phyloP scores from a whole-genome alignment of 2,888 invertebrate genomes.

The Andrena camellia region DNA sequence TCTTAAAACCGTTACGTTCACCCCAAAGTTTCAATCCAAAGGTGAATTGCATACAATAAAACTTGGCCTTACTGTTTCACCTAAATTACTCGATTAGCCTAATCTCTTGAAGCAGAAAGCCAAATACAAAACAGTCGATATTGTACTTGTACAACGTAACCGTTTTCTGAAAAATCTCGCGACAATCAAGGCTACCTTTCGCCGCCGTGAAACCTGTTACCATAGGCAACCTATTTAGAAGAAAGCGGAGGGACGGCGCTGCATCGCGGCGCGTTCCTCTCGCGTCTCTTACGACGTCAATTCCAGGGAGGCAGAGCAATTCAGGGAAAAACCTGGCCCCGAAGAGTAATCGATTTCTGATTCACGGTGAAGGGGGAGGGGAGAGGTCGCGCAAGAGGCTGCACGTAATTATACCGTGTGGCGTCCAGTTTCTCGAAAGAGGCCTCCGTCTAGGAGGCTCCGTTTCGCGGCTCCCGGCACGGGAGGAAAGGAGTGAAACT shows the following conservation, averaged over 20 bases:
- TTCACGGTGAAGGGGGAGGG: slow-evolving; percentile 32
- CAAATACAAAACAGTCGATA: no score
- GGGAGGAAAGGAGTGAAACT: slow-evolving; percentile 57
- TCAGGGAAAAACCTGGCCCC: slow-evolving; percentile 42
- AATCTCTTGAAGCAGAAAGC: no score
- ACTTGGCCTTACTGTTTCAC: no score
- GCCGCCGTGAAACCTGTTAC: no score
- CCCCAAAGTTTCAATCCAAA: no score
- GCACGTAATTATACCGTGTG: slow-evolving; percentile 61
- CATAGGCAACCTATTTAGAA: not conserved
- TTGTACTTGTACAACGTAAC: no score
- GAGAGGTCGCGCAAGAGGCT: slow-evolving; percentile 53
- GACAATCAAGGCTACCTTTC: no score
- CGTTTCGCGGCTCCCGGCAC: slow-evolving; percentile 46
- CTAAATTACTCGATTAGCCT: no score
- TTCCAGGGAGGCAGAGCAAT: slow-evolving; percentile 19
- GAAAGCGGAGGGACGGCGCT: not conserved
- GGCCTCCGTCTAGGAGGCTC: slow-evolving; percentile 46
- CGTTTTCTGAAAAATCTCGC: no score
- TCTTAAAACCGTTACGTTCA: no score
- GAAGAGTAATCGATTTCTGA: slow-evolving; percentile 56
- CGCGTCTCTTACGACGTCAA: not conserved
- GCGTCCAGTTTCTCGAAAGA: slow-evolving; percentile 49
- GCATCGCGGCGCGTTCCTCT: slow-evolving; percentile 4
- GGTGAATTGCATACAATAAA: no score